These are phyloP conservation scores for Yponomeuta cagnagella DNA, from an alignment of 2,888 invertebrate genomes.

Conservation along the genomic window DNA sequence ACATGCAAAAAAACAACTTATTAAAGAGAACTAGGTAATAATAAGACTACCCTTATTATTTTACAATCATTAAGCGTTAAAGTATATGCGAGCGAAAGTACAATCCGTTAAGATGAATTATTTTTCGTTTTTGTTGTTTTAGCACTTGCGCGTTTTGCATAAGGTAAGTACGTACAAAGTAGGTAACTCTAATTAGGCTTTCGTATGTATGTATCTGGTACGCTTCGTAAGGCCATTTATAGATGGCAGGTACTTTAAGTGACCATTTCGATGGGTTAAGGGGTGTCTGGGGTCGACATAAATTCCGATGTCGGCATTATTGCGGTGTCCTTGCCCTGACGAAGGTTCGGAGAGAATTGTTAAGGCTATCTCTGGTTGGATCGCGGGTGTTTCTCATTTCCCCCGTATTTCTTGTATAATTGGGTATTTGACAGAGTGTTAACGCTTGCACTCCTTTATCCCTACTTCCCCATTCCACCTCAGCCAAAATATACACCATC, in stretches of 20 bases:
- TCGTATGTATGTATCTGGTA: slow-evolving; percentile 21
- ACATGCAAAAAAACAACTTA: no score
- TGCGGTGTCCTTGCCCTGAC: slow-evolving; percentile 62
- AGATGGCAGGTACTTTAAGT: slow-evolving; percentile 58
- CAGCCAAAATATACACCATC: no score
- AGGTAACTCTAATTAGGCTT: not conserved
- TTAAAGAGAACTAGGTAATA: no score
- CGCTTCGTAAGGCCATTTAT: slow-evolving; percentile 30
- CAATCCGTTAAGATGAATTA: no score
- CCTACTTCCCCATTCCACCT: no score
- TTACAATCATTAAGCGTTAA: no score
- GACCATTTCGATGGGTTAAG: slow-evolving; percentile 52
- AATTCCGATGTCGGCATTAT: slow-evolving; percentile 61
- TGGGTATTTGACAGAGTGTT: no score
- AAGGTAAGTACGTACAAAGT: not conserved
- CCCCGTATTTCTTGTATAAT: no score
- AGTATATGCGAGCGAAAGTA: no score
- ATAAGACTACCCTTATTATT: no score
- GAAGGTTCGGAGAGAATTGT: slow-evolving; percentile 60
- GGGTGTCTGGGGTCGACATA: slow-evolving; percentile 56
- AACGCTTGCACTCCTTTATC: no score
- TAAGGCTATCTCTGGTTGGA: slow-evolving; percentile 39
- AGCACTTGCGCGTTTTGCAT: not conserved
- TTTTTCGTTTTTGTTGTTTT: not conserved
- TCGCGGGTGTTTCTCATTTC: slow-evolving; percentile 17